phyloP scores from a whole-genome alignment of 2,888 invertebrate genomes.

The Craniophora ligustri region DNA sequence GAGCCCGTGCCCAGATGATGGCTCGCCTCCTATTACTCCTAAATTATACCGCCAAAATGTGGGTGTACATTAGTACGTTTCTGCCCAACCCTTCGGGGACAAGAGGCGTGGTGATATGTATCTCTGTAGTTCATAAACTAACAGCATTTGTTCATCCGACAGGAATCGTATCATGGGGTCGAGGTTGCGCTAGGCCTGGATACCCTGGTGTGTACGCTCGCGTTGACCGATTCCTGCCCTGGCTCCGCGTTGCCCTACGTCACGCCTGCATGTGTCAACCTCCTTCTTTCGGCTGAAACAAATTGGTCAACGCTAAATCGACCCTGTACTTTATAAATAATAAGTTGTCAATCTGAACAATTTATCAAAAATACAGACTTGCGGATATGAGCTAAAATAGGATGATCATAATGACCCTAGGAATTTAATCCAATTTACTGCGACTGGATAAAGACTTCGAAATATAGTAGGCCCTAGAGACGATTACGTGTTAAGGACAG shows the following conservation, averaged over 20 bases:
- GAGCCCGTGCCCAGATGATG: no score
- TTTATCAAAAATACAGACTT: neutral
- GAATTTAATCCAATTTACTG: neutral
- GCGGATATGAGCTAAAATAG: neutral
- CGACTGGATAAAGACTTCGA: neutral
- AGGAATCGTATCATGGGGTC: slow-evolving; percentile 94
- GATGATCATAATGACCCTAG: neutral
- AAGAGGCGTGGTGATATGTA: no score
- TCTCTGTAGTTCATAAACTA: no score
- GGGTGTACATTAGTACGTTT: no score
- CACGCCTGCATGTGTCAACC: slow-evolving; percentile 81
- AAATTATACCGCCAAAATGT: no score
- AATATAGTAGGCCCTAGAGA: no score
- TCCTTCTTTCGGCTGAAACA: slow-evolving; percentile 57
- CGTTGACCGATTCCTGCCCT: slow-evolving; percentile 79
- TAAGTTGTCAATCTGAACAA: slow-evolving; percentile 13
- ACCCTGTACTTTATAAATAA: neutral
- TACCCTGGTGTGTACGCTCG: slow-evolving; percentile 85
- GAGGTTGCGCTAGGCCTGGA: slow-evolving; percentile 92
- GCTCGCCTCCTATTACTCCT: no score
- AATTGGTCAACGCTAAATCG: neutral
- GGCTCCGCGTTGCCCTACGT: slow-evolving; percentile 79
- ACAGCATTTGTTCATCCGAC: slow-evolving; percentile 45
- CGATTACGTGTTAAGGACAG: no score
- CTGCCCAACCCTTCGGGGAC: no score